Base-by-base conservation (phyloP, 2,113 vertebrate genomes). In the Dendrocopos noguchii region DNA sequence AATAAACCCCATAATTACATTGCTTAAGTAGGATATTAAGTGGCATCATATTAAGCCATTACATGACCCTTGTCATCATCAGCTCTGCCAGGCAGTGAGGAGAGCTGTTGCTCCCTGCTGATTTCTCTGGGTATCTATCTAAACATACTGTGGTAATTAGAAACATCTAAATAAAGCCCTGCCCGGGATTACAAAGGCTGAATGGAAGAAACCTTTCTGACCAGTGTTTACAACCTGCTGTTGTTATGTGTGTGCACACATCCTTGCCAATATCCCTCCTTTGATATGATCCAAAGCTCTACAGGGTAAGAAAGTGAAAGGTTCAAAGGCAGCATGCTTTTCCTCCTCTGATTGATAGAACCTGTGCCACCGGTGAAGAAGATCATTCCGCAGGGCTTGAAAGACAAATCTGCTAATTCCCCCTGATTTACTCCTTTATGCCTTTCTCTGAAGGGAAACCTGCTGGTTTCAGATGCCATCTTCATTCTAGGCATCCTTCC, bases 11-110 rank as follows among this genome's bases (percentile, higher is more conserved):
- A 61, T 93, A 96, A 95, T 96, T 96, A 94, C 89, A 92, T 71
- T 85, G 95, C 93, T 95, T 95, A 96, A 93, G 91, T 90, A 91
- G 93, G 95, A 92, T 92, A 96, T 94, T 96, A 96, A 96, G 94
- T 91, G 87, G 93, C 89, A 94, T 95, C 94, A 91, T 91, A 94
- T 95, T 95, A 96, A 96, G 76, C 82, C 93, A 86, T 93, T 94
- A 91, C 76, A 65, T 94, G 95, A 94, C 95, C 94, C 80, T 91
- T 91, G 93, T 95, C 95, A 94, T 94, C 93, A 85, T 85, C 94
- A 91, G 73, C 70, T 66, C 73, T 90, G 87, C 73, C 93, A 95
- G 74, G 91, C 80, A 55, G 55, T 66, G 66, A 87, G 75, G 93
- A 94, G 77, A 91, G 61, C 73, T 86, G 82, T 94, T 87, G 77